Evolutionary conservation across 2,113 vertebrate species (phyloP).

Genomic region (Cryptomyrus ogoouensis): DNA sequence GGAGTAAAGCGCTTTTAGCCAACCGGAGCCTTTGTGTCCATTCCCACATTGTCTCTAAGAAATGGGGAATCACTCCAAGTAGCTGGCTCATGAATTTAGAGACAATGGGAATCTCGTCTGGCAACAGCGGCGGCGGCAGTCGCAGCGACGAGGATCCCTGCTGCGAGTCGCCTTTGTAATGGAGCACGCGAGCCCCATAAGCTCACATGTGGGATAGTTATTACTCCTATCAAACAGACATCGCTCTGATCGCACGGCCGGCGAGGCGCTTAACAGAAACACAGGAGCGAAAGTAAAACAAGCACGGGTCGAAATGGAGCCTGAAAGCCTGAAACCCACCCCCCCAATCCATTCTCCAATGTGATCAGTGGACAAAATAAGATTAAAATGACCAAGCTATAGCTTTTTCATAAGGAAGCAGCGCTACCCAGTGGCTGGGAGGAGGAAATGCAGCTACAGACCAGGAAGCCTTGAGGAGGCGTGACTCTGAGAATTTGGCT

Average conservation of each 20-base stretch:
- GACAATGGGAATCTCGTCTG: slow-evolving; percentile 16
- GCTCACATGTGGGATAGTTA: not conserved
- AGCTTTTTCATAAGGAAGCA: slow-evolving; percentile 27
- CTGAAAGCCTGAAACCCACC: not conserved
- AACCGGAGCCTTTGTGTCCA: not conserved
- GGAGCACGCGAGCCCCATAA: not conserved
- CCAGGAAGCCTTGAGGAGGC: not conserved
- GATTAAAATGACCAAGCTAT: not conserved
- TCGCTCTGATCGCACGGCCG: not conserved
- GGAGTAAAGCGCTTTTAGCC: not conserved
- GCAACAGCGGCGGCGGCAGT: not conserved
- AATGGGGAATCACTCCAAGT: not conserved
- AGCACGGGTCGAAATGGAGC: not conserved
- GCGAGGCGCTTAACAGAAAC: not conserved
- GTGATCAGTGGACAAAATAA: not conserved
- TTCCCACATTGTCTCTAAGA: slow-evolving; percentile 5
- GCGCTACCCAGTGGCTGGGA: slow-evolving; percentile 30
- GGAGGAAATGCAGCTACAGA: not conserved
- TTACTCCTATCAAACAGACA: slow-evolving; percentile 2
- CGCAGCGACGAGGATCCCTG: not conserved
- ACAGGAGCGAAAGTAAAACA: not conserved
- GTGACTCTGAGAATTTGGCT: not conserved
- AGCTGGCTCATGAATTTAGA: not conserved
- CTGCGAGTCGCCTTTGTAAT: not conserved
- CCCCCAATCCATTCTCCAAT: not conserved